phyloP scores from a whole-genome alignment of 2,888 invertebrate genomes.

The Idaea dimidiata region DNA sequence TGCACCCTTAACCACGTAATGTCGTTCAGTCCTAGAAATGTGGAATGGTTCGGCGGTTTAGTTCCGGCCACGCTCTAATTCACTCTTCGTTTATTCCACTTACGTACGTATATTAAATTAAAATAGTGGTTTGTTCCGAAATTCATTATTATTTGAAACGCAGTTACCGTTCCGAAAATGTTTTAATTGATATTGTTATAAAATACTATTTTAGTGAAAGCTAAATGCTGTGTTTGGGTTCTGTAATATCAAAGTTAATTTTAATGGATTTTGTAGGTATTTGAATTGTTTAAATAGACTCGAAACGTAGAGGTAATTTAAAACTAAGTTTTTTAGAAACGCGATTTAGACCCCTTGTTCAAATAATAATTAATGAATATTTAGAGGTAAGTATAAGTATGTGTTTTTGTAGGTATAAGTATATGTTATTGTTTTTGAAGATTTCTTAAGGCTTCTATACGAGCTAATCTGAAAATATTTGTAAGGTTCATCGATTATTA shows the following conservation, averaged over 20 bases:
- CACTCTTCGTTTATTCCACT: conserved; percentile 42
- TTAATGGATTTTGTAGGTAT: not conserved
- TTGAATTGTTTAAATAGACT: not conserved
- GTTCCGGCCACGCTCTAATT: conserved; percentile 55
- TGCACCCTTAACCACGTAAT: conserved; percentile 44
- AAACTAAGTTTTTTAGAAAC: too few relatives aligned
- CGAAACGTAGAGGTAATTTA: too few relatives aligned
- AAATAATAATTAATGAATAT: too few relatives aligned
- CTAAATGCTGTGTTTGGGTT: not conserved
- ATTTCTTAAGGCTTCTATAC: too few relatives aligned
- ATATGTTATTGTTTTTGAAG: too few relatives aligned
- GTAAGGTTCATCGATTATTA: too few relatives aligned
- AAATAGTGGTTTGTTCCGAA: conserved; percentile 38
- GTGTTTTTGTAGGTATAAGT: too few relatives aligned
- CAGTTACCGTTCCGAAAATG: not conserved
- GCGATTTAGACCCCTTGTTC: too few relatives aligned
- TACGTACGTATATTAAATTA: conserved; percentile 45
- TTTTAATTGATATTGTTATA: not conserved
- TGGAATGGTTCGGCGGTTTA: conserved; percentile 53
- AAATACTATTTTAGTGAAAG: not conserved
- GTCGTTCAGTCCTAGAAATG: conserved; percentile 53
- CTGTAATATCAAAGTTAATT: not conserved
- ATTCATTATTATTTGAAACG: conserved; percentile 23
- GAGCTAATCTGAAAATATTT: too few relatives aligned
- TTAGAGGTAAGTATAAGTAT: too few relatives aligned